Evolutionary conservation across 1,140 invertebrate genomes (phyloP), one percentile per base, ranked within the genome.

Genomic region (Macrotrachela quadricornifera): DNA sequence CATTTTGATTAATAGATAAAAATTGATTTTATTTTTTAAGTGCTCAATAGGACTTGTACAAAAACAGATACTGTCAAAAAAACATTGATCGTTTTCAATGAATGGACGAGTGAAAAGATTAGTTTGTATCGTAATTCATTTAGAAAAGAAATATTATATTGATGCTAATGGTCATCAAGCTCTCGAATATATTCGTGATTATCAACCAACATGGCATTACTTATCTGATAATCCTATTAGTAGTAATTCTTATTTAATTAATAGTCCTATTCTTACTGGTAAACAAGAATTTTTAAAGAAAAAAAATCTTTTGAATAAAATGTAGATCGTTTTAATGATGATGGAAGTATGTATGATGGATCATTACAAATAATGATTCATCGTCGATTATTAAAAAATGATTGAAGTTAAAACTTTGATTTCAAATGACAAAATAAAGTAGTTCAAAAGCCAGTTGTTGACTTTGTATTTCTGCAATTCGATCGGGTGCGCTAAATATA

Each of bases 161-260:
- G 91, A 96, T 66, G 80, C 85, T 0, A 95, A 95, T 69, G 90
- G 87, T 0, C 72, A 88, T 41, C 83, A 95, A 69, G 78, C 85
- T 64, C 61, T 94, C 37, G 76, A 79, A 59, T 73, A 61, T 21
- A 65, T 61, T 16, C 65, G 78, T 42, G 75, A 92, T 63, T 76
- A 75, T 50, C 68, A 86, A 21, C 78, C 81, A 8, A 80, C 80
- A 1, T 94, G 78, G 79, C 71, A 67, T 6, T 66, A 77, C 39
- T 68, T 72, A 49, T 64, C 74, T 49, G 70, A 69, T n/a, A 79
- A 81, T 65, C 74, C 74, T 12, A 69, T 85, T 1, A 70, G 84
- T 40, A 81, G 80, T 1, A 96, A 96, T 68, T 95, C 91, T 67
- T 94, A 87, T 67, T 91, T 91, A 0, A 75, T 95, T 0, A 88